Evolutionary conservation across 2,113 vertebrate species (phyloP), one percentile per base, ranked within the genome.

Genomic region (Pterocles gutturalis): DNA sequence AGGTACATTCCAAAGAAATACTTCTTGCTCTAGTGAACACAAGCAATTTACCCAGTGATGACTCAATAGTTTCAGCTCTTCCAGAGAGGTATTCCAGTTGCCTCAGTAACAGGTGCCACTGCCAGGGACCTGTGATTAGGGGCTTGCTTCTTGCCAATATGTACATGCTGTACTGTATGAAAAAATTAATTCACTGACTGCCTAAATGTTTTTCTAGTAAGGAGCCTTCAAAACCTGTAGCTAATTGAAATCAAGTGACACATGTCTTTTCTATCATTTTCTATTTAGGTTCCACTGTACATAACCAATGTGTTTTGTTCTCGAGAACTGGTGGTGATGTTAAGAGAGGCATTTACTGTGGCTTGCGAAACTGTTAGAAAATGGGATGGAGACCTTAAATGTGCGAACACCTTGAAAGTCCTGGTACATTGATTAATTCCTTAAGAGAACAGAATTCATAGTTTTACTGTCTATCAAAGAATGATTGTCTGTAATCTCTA

Each of bases 1-100:
- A 96, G 85, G 61, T 95, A 79, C 86, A 45, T 67, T 94, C 90
- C 64, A 93, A 88, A 96, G 90, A 97, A 97, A 92, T 93, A 51
- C 10, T 96, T 73, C 64, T 91, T 88, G 91, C 86, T 96, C 11
- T 65, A 82, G 58, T 86, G 91, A 96, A 71, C 61, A 48, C 82
- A 83, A 92, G 87, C 60, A 94, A 34, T 96, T 94, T 91, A 89
- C 79, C 80, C 65, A 94, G 57, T 86, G 61, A 90, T 94, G 81
- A 77, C 70, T 87, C 60, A 83, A 83, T 84, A 60, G 58, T 77
- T 86, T 85, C 78, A 78, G 61, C 92, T 87, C 83, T 94, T 49
- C 92, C 94, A 67, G n/a, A 78, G 86, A 90, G 58, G 83, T 78
- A 25, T 87, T 53, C 75, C 51, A 26, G 71, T 94, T 89, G 89